phyloP scores from a whole-genome alignment of 2,113 vertebrate species.

The Ia io region DNA sequence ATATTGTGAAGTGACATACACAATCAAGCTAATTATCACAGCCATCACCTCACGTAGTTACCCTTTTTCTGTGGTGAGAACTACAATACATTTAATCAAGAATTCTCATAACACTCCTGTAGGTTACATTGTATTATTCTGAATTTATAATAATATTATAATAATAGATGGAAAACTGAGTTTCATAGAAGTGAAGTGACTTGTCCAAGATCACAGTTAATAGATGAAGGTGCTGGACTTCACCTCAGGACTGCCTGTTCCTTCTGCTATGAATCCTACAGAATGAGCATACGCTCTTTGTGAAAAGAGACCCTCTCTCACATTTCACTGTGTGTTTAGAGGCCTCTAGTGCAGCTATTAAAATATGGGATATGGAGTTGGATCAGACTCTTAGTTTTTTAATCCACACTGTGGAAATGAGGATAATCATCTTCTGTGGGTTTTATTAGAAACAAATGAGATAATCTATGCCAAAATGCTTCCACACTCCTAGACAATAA shows the following conservation, averaged over 20 bases:
- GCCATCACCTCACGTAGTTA: accelerated
- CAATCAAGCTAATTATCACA: neutral
- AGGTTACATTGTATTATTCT: too few species aligned
- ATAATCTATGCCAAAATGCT: neutral
- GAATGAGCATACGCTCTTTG: accelerated
- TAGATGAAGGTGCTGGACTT: neutral
- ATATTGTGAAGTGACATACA: neutral
- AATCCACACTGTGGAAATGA: neutral
- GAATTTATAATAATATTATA: too few species aligned
- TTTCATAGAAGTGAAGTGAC: neutral
- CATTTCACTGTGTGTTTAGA: neutral
- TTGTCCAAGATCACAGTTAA: neutral
- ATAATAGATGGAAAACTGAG: neutral
- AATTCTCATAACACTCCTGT: neutral
- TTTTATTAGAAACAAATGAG: neutral
- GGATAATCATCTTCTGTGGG: neutral
- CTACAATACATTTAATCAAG: neutral
- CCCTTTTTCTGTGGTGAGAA: neutral
- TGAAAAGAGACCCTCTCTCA: neutral
- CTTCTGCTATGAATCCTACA: neutral
- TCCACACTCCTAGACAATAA: neutral
- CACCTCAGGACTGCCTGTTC: neutral
- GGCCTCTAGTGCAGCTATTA: too few species aligned
- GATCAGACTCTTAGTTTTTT: neutral
- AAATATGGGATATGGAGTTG: neutral